Conservation (phyloP, 2,888 invertebrate genomes). For the Eupithecia vulgata region DNA sequence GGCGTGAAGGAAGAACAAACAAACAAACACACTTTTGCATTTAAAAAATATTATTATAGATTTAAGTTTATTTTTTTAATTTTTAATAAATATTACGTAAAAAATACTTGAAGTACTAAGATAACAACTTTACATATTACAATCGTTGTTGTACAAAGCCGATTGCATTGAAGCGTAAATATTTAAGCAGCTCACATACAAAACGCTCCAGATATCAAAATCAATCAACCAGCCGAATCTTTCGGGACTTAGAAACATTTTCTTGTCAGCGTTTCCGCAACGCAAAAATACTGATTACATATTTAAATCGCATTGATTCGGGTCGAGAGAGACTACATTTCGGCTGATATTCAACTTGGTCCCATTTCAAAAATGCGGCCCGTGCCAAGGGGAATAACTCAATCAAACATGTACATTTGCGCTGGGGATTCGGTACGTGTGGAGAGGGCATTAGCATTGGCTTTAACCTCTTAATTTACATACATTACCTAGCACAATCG, state of each 20-base stretch:
- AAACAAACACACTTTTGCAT: no score
- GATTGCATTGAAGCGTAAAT: not conserved
- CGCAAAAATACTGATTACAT: conserved; percentile 42
- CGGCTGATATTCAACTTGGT: conserved; percentile 21
- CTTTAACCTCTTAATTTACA: conserved; percentile 6
- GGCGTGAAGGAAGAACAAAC: no score
- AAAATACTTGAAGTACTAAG: no score
- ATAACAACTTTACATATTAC: no score
- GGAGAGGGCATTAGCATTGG: not conserved
- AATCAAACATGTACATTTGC: conserved; percentile 12
- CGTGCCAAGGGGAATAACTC: conserved; percentile 6
- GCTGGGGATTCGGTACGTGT: not conserved
- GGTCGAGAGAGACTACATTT: conserved; percentile 25
- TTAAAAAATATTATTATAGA: no score
- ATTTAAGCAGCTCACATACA: conserved; percentile 2
- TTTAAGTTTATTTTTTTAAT: no score
- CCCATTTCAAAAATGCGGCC: conserved; percentile 13
- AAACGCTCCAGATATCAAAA: conserved; percentile 6
- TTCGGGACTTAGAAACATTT: conserved; percentile 41
- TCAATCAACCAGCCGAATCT: conserved; percentile 30
- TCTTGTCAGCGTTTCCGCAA: conserved; percentile 35
- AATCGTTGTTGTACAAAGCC: not conserved
- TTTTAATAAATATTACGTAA: no score
- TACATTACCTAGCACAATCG: not conserved
- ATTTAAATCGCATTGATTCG: conserved; percentile 46